phyloP scores from a whole-genome alignment of 2,113 vertebrate genomes.

The Dendropsophus ebraccatus region DNA sequence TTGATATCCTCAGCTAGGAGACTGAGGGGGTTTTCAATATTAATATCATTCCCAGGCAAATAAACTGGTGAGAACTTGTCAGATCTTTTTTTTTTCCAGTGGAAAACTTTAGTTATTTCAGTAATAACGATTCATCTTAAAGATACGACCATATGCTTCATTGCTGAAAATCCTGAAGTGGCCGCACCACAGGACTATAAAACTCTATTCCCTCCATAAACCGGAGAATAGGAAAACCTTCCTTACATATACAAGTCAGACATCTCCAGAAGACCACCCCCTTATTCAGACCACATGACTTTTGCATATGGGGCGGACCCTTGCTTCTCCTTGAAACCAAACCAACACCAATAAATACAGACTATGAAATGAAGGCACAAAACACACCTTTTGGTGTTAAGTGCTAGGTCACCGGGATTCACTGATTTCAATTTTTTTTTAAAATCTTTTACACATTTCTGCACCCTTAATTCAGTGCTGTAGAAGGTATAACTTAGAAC shows the following conservation, averaged over 20 bases:
- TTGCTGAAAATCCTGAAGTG: not conserved
- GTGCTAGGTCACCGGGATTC: too few relatives aligned
- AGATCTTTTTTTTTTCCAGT: not conserved
- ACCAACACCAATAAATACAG: too few relatives aligned
- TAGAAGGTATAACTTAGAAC: too few relatives aligned
- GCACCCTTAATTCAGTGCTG: too few relatives aligned
- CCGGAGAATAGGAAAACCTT: not conserved
- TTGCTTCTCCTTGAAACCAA: too few relatives aligned
- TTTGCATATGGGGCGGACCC: too few relatives aligned
- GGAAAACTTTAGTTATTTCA: not conserved
- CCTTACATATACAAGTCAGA: not conserved
- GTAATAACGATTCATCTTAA: not conserved
- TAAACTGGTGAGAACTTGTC: slow-evolving; percentile 1
- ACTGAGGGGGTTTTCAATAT: not conserved
- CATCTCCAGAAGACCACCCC: too few relatives aligned
- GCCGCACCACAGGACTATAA: slow-evolving; percentile 25
- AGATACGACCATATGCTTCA: slow-evolving; percentile 13
- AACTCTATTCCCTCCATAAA: slow-evolving; percentile 27
- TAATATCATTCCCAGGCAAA: not conserved
- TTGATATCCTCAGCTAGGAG: not conserved
- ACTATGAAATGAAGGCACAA: too few relatives aligned
- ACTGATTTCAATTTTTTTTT: too few relatives aligned
- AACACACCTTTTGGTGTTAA: too few relatives aligned
- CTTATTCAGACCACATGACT: too few relatives aligned
- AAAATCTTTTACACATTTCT: too few relatives aligned